These are phyloP conservation scores for Polylopha cassiicola DNA, from an alignment of 2,888 invertebrate species.

Conservation along the genomic window DNA sequence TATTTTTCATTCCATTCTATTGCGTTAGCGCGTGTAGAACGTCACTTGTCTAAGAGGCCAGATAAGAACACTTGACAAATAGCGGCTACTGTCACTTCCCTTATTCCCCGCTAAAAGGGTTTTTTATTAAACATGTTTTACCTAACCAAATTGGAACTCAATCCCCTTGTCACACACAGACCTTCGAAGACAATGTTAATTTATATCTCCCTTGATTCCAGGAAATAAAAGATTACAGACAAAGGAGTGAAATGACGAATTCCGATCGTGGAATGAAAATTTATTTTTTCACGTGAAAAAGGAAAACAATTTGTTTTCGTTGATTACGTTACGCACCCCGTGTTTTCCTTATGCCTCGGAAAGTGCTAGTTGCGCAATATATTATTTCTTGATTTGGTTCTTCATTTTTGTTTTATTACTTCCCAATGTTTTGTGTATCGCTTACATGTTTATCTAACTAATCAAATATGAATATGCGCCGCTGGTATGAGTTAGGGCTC, in stretches of 20 bases:
- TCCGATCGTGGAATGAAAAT: background rate
- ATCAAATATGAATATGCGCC: no score
- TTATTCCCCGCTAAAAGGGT: constrained; percentile 2
- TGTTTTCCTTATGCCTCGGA: no score
- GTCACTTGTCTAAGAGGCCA: no score
- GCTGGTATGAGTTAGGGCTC: no score
- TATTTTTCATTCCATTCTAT: no score
- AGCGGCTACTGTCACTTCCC: no score
- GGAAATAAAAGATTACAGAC: constrained; percentile 7
- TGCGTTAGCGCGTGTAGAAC: no score
- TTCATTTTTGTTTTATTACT: no score
- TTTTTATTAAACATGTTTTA: constrained; percentile 5
- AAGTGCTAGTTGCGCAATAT: no score
- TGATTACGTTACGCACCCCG: constrained; percentile 6
- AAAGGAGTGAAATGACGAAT: background rate
- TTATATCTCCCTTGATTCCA: constrained; percentile 9
- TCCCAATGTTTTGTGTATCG: no score
- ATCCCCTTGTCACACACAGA: constrained; percentile 1
- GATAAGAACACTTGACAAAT: background rate
- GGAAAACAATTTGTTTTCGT: constrained; percentile 4
- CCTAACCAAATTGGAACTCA: background rate
- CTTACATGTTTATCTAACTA: no score
- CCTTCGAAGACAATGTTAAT: constrained; percentile 10
- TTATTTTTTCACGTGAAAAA: background rate
- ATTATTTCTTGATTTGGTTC: no score